These are phyloP conservation scores for Cyphomyrus discorhynchus DNA, from an alignment of 2,113 vertebrate species.

Conservation along the genomic window DNA sequence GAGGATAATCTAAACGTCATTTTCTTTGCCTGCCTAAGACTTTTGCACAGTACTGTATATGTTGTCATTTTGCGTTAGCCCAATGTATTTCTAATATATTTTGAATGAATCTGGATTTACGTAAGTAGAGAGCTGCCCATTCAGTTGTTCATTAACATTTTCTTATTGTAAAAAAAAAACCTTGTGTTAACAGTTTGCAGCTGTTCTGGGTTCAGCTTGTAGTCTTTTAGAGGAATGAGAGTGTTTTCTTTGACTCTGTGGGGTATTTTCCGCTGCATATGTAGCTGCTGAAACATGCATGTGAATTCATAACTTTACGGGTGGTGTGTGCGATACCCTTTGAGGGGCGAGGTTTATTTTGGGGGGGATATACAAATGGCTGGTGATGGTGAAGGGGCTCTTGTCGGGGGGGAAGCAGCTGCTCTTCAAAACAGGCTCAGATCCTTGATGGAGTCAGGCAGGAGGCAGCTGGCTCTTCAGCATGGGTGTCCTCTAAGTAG, in stretches of 20 bases:
- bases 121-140: not conserved
- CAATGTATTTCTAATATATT: not conserved
- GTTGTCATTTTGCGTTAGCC: not conserved
- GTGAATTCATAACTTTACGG: not conserved
- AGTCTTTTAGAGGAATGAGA: not conserved
- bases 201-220: not conserved
- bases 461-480: not conserved
- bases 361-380: not conserved
- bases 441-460: not conserved
- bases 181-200: not conserved
- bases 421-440: not conserved
- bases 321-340: not conserved
- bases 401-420: not conserved
- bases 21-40: too few relatives aligned
- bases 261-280: not conserved
- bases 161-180: not conserved
- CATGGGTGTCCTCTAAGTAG: not conserved
- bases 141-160: not conserved
- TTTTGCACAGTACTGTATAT: not conserved
- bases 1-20: too few relatives aligned
- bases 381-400: not conserved
- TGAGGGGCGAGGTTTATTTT: not conserved
- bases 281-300: not conserved
- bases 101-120: not conserved
- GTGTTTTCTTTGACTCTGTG: not conserved